Base-by-base conservation (phyloP, 2,888 invertebrate genomes). In the Athalia circularis region DNA sequence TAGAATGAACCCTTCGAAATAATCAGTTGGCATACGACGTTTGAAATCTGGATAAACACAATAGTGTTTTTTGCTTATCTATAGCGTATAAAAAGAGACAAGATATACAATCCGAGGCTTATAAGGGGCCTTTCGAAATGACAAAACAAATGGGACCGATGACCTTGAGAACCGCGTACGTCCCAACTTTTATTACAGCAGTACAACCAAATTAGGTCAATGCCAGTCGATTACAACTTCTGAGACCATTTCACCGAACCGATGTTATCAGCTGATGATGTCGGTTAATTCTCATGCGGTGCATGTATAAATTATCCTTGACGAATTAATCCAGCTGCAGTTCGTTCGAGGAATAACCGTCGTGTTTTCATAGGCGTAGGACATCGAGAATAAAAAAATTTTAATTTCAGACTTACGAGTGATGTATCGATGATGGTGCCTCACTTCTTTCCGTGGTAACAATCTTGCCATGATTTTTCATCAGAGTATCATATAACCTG, bases 401-500 rank as follows among this genome's bases (percentile, higher is more conserved):
- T 43, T n/a, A 6, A 61, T 5, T 15, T 5, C 11, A 62, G 9
- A 68, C 78, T 43, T 29, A 78, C 78, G 70, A 43, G 9, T 74
- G 74, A 64, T 78, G 72, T 43, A 78, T 64, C 62, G 61, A 52
- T n/a, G 78, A 45, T 48, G 29, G 43, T 47, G 64, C 54, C 54
- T 45, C n/a, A 48, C 54, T 74, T 11, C 65, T 78, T 15, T 78
- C 74, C 65, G 78, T 64, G 13, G 74, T 75, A 50, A 9, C n/a
- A n/a, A 64, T 48, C 13, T 64, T 59, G 9, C 43, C 64, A 6
- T 52, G 29, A 29, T 29, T 29, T 29, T 29, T 52, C 48, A 54
- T 48, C 50, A 79, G 9, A 65, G 11, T 65, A 11, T 79, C 79
- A 65, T 79, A 79, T 5, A 77, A 65, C 15, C n/a, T 75, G 11